Percentiles rank a stretch among this genome's conserved stretches.
phyloP scores from a whole-genome alignment of 2,888 invertebrate species.

The Taenaris catops region DNA sequence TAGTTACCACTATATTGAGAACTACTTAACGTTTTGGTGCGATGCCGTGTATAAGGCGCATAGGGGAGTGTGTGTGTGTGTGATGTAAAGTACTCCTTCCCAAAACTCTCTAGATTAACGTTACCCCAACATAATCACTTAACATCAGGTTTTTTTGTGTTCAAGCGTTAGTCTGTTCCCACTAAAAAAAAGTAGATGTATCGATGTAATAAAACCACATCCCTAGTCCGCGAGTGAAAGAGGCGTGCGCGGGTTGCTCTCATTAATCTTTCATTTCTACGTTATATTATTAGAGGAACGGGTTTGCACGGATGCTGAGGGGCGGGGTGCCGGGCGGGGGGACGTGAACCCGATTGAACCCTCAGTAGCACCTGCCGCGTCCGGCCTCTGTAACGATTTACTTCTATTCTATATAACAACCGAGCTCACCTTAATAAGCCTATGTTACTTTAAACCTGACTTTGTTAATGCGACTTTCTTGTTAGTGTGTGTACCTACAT shows the following conservation, averaged over 20 bases:
- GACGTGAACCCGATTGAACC: constrained; percentile 73
- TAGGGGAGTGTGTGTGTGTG: too few species aligned
- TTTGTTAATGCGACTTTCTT: constrained; percentile 21
- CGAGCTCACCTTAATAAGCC: constrained; percentile 21
- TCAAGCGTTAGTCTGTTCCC: too few species aligned
- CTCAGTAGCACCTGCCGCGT: constrained; percentile 75
- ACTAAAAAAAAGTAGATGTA: too few species aligned
- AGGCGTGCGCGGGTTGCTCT: constrained; percentile 78
- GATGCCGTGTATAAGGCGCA: too few species aligned
- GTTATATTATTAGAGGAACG: constrained; percentile 79
- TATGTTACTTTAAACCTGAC: constrained; percentile 18
- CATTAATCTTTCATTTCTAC: constrained; percentile 80
- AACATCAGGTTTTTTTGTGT: too few species aligned
- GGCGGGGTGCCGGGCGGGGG: constrained; percentile 30
- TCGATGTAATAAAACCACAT: constrained; percentile 26
- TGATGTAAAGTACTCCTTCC: too few species aligned
- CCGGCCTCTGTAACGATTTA: constrained; percentile 41
- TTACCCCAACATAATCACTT: too few species aligned
- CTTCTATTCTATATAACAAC: constrained; percentile 28
- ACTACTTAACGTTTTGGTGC: too few species aligned
- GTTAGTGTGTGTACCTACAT: constrained; percentile 11
- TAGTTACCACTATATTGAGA: too few species aligned
- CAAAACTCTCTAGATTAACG: too few species aligned
- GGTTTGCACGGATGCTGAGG: constrained; percentile 75
- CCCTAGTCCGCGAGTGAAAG: constrained; percentile 61